Conservation (phyloP, 2,888 invertebrate species). For the Nipponacmea schrenckii region DNA sequence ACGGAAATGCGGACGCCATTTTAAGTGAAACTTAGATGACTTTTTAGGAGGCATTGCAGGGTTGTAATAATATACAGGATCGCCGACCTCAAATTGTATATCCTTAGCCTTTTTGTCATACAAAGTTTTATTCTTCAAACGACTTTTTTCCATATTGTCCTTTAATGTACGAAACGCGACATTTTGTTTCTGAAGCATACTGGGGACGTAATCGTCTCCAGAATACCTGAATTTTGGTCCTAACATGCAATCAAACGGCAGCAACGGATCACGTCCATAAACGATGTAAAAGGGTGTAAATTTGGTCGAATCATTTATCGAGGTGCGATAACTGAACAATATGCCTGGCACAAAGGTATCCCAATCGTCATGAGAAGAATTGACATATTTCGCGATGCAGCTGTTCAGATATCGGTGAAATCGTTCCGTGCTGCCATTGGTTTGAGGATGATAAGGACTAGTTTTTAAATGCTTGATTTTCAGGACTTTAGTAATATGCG, state of each 20-base stretch:
- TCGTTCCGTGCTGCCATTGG: conserved; percentile 10
- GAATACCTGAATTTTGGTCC: neutral
- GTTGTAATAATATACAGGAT: conserved; percentile 3
- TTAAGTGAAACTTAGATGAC: neutral
- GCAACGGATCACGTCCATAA: conserved; percentile 1
- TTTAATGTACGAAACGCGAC: neutral
- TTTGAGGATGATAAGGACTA: neutral
- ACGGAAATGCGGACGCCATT: neutral
- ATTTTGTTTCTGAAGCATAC: neutral
- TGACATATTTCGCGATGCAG: neutral
- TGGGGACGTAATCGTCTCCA: conserved; percentile 6
- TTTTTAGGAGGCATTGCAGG: neutral
- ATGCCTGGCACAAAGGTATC: neutral
- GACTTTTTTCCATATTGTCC: neutral
- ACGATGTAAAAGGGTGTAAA: neutral
- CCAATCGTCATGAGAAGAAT: neutral
- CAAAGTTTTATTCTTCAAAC: neutral
- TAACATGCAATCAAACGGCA: neutral
- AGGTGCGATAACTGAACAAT: neutral
- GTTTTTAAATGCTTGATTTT: conserved; percentile 5
- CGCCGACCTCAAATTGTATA: neutral
- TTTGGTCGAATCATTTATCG: neutral
- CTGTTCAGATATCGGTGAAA: neutral
- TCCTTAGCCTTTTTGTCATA: neutral
- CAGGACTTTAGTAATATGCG: neutral